Conservation (phyloP, 2,888 invertebrate species). For the Athrips mouffetella region DNA sequence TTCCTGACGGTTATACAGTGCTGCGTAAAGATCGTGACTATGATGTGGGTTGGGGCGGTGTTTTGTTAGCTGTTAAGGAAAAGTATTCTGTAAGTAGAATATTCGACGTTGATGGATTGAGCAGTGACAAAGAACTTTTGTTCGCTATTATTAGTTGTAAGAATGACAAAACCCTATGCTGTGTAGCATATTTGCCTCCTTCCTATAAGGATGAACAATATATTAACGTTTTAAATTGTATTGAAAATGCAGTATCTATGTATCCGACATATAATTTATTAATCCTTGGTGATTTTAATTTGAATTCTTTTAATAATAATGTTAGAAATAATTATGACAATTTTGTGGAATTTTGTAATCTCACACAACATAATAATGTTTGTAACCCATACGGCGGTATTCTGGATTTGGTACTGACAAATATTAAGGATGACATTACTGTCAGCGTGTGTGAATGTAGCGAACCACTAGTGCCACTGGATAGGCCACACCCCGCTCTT, state of each 20-base stretch:
- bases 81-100: neutral
- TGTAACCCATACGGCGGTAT: neutral
- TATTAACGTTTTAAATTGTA: neutral
- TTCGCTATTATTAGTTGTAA: neutral
- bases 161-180: neutral
- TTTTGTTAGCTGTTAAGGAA: conserved; percentile 10
- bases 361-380: neutral
- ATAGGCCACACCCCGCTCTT: neutral
- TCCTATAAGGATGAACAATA: neutral
- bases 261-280: neutral
- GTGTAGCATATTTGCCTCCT: neutral
- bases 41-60: conserved; percentile 13
- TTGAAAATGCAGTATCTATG: neutral
- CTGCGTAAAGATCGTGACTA: conserved; percentile 10
- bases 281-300: neutral
- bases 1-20: conserved; percentile 7
- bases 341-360: neutral
- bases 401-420: neutral
- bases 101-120: neutral
- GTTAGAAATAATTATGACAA: neutral
- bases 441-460: neutral
- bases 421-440: neutral
- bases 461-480: too few relatives aligned
- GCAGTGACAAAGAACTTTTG: neutral
- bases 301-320: neutral